Conservation (phyloP, 2,113 vertebrate genomes). For the Peucedramus taeniatus region DNA sequence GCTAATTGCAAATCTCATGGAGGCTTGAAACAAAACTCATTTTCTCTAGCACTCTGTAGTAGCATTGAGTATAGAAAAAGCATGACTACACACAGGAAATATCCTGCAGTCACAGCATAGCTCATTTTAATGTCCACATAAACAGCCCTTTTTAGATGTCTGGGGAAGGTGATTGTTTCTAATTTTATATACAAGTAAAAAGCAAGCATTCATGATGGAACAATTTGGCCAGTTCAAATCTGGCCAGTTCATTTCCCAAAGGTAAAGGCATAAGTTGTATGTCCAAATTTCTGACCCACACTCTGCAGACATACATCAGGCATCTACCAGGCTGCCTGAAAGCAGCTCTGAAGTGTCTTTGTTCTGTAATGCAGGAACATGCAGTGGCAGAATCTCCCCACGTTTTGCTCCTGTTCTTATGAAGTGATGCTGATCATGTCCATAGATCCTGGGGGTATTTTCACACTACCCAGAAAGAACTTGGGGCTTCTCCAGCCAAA, state of each 20-base stretch:
- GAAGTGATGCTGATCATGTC: not conserved
- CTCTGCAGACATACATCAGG: not conserved
- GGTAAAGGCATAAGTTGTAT: not conserved
- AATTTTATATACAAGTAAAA: not conserved
- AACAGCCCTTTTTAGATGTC: not conserved
- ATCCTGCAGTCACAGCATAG: not conserved
- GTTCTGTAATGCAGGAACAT: not conserved
- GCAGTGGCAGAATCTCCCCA: not conserved
- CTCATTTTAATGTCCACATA: not conserved
- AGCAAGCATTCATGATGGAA: not conserved
- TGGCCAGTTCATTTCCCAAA: not conserved
- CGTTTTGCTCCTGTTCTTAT: not conserved
- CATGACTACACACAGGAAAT: not conserved
- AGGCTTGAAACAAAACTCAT: not conserved
- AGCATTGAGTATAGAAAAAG: not conserved
- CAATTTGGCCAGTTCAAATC: not conserved
- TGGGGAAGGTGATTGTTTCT: not conserved
- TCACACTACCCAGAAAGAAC: not conserved
- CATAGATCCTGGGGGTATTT: not conserved
- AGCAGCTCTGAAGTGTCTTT: not conserved
- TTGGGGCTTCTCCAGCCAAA: not conserved
- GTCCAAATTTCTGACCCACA: not conserved
- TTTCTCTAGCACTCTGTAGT: not conserved
- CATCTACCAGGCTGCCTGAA: not conserved
- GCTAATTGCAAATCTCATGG: not conserved